These are phyloP conservation scores for Peromyscus maniculatus DNA, from an alignment of 2,113 vertebrate genomes.

Conservation along the genomic window DNA sequence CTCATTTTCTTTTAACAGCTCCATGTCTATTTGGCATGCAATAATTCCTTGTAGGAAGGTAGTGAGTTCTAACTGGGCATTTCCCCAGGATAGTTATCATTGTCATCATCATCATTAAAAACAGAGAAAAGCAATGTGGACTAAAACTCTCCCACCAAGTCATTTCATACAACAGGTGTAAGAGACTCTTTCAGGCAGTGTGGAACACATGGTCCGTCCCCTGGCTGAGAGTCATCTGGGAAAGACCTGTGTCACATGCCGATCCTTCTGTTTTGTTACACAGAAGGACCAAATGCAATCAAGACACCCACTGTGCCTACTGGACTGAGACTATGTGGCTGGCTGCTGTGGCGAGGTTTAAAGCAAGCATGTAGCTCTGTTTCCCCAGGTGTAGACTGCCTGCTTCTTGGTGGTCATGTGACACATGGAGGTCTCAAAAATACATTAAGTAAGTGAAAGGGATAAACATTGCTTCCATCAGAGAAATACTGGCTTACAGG, in stretches of 20 bases:
- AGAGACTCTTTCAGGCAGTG: constrained; percentile 38
- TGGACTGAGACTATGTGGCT: background rate
- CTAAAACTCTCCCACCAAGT: constrained; percentile 63
- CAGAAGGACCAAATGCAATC: background rate
- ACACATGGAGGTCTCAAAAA: background rate
- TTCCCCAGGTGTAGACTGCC: background rate
- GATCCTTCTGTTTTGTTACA: background rate
- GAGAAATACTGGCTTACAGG: background rate
- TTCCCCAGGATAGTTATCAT: constrained; percentile 65
- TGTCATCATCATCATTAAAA: constrained; percentile 39
- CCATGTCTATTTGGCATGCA: constrained; percentile 36
- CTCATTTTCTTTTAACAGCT: constrained; percentile 41
- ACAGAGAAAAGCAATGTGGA: constrained; percentile 56
- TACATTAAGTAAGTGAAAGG: background rate
- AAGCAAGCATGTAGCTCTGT: background rate
- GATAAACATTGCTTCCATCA: background rate
- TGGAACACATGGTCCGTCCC: background rate
- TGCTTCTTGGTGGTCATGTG: background rate
- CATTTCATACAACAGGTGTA: constrained; percentile 60
- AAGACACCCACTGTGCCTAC: background rate
- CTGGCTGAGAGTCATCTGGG: background rate
- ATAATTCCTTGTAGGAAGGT: constrained; percentile 55
- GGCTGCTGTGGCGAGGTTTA: background rate
- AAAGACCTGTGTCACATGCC: rapidly evolving
- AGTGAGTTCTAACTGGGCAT: constrained; percentile 66